Percentiles rank a stretch among this genome's conserved stretches.
Conservation (phyloP, 2,113 vertebrate species). For the Stigmatopora nigra region DNA sequence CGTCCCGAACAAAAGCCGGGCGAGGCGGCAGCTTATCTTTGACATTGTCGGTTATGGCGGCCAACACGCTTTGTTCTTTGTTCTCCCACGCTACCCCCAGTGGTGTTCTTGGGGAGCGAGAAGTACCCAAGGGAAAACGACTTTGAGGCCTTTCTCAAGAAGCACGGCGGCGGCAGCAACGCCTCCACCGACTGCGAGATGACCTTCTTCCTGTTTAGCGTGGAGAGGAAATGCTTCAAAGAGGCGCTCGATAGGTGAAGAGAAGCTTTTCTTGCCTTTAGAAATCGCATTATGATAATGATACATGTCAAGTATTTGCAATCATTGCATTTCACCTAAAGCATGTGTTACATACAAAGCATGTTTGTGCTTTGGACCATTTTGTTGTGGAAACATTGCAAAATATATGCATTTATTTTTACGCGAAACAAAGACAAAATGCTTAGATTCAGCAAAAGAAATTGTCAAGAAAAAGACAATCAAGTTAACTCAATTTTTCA, state of each 20-base stretch:
- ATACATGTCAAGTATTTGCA: no score
- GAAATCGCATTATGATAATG: background rate
- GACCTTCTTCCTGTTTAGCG: slow-evolving; percentile 94
- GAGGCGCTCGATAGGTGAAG: slow-evolving; percentile 89
- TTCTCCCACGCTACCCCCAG: slow-evolving; percentile 49
- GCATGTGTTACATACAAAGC: no score
- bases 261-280: slow-evolving; percentile 2
- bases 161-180: slow-evolving; percentile 92
- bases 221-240: slow-evolving; percentile 91
- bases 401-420: no score
- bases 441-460: no score
- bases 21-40: background rate
- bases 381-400: no score
- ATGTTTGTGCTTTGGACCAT: no score
- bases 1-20: slow-evolving; percentile 15
- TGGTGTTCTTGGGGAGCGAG: slow-evolving; percentile 98
- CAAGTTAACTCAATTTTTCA: no score
- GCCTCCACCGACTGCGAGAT: slow-evolving; percentile 95
- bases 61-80: background rate
- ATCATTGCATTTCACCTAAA: no score
- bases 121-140: slow-evolving; percentile 96
- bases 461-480: no score
- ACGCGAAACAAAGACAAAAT: no score
- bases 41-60: background rate
- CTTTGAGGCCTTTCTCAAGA: slow-evolving; percentile 94